phyloP scores from a whole-genome alignment of 2,888 invertebrate genomes.

The Cecidostiba fungosa region DNA sequence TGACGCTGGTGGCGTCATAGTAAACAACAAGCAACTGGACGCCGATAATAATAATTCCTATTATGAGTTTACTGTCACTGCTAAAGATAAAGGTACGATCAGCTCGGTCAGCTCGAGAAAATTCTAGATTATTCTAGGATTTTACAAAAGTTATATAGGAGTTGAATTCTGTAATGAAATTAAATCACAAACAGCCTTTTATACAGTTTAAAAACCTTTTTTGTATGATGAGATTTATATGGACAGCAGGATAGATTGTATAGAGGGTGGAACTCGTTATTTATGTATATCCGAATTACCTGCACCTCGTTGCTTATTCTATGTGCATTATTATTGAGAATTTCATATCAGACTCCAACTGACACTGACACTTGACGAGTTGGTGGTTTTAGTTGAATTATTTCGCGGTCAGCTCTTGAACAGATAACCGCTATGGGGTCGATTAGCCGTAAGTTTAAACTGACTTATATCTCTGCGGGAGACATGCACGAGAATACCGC shows the following conservation, averaged over 20 bases:
- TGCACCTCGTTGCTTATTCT: not conserved
- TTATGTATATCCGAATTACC: not conserved
- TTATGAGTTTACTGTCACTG: conserved; percentile 96
- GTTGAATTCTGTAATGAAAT: too few species aligned
- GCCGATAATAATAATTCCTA: conserved; percentile 98
- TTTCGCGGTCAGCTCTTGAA: conserved; percentile 20
- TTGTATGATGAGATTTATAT: too few species aligned
- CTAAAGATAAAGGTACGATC: conserved; percentile 91
- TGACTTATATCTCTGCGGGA: not conserved
- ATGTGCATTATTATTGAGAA: not conserved
- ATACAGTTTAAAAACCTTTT: too few species aligned
- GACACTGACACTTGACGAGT: not conserved
- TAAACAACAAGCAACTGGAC: conserved; percentile 95
- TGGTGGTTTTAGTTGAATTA: conserved; percentile 29
- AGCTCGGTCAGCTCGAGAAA: not conserved
- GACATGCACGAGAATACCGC: conserved; percentile 4
- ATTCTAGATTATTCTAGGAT: not conserved
- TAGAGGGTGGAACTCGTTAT: too few species aligned
- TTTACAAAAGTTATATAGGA: too few species aligned
- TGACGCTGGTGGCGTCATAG: conserved; percentile 95
- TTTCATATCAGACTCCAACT: not conserved
- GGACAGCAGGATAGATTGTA: too few species aligned
- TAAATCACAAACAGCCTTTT: too few species aligned
- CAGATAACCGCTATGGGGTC: conserved; percentile 12
- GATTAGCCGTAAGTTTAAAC: conserved; percentile 23